Base-by-base conservation (phyloP, 2,888 invertebrate species). In the Beris chalybata region DNA sequence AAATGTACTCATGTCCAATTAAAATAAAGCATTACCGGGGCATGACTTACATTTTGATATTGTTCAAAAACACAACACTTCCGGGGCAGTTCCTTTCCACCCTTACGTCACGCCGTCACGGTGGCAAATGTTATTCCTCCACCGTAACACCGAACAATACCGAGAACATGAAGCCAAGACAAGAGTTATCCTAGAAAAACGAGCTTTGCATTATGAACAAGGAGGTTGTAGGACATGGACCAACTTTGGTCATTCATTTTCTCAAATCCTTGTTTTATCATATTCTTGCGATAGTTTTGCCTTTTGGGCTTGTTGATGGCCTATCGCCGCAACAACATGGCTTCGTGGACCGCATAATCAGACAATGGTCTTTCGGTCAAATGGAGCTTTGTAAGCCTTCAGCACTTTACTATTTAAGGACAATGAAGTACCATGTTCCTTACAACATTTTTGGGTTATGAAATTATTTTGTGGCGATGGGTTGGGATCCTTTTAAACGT, bases 171-270 rank as follows among this genome's bases (percentile, higher is more conserved):
- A 61, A 52, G 61, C 32, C 61, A 38, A 15, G 38, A 38, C 61
- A 13, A 61, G 61, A 6, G 52, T 12, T 45, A 32, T 30, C 32
- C 11, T 31, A 15, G 52, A 61, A 61, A 50, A 50, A 50, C 43
- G 52, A 61, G 52, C 13, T 61, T 61, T 32, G 47, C 50, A 61
- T 61, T 61, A 61, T 61, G 61, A 61, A 61, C 61, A 66, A 52
- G 55, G 9, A 9, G 61, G 69, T 67, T 69, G 69, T 69, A 57
- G 66, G 65, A 69, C 69, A 69, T 64, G 69, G 69, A 69, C 67
- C 43, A 69, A 67, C 67, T 69, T 69, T 69, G 65, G 69, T 67
- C 67, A 69, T 69, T 67, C 69, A 69, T 67, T 69, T 61, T 64
- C 64, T 66, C 64, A 69, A 69, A 69, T 69, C 69, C 67, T 67